These are phyloP conservation scores for Labroides dimidiatus DNA, from an alignment of 2,797 vertebrate genomes.

Conservation along the genomic window DNA sequence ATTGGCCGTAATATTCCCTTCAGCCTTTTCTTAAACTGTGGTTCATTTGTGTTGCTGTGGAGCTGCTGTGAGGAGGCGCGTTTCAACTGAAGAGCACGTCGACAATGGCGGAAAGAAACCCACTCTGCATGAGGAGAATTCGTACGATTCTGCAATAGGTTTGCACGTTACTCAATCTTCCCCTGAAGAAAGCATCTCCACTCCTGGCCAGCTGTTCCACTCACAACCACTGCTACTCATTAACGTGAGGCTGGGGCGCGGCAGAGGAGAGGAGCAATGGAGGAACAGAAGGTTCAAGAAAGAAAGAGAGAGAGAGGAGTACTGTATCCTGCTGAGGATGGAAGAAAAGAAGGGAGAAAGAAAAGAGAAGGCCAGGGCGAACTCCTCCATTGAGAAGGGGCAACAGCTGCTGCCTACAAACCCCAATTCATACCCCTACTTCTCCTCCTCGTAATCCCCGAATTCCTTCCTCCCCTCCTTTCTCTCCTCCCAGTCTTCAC, in stretches of 20 bases:
- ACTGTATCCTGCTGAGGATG: conserved; percentile 81
- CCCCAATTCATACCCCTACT: conserved; percentile 78
- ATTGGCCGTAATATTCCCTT: conserved; percentile 55
- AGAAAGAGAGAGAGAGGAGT: conserved; percentile 71
- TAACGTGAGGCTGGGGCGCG: conserved; percentile 69
- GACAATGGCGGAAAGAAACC: conserved; percentile 49
- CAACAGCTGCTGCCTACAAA: conserved; percentile 84
- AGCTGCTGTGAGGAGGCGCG: conserved; percentile 61
- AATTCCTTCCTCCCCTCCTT: conserved; percentile 83
- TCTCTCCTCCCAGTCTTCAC: conserved; percentile 68
- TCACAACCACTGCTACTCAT: conserved; percentile 76
- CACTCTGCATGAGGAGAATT: conserved; percentile 59
- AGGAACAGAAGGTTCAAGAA: conserved; percentile 69
- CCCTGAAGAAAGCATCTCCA: conserved; percentile 61
- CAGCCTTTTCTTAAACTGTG: conserved; percentile 46
- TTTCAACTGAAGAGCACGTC: conserved; percentile 45
- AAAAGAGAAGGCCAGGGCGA: conserved; percentile 53
- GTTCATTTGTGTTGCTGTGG: conserved; percentile 28
- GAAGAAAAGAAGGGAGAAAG: conserved; percentile 58
- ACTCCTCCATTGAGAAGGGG: conserved; percentile 78
- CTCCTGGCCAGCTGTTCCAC: conserved; percentile 78
- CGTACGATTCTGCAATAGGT: conserved; percentile 52
- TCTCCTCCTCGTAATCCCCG: conserved; percentile 81
- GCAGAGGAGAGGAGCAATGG: conserved; percentile 49
- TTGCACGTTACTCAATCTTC: conserved; percentile 49